Percentiles rank a stretch among this genome's conserved stretches.
Evolutionary conservation across 2,113 vertebrate genomes (phyloP).

Genomic region (Ranitomeya imitator): DNA sequence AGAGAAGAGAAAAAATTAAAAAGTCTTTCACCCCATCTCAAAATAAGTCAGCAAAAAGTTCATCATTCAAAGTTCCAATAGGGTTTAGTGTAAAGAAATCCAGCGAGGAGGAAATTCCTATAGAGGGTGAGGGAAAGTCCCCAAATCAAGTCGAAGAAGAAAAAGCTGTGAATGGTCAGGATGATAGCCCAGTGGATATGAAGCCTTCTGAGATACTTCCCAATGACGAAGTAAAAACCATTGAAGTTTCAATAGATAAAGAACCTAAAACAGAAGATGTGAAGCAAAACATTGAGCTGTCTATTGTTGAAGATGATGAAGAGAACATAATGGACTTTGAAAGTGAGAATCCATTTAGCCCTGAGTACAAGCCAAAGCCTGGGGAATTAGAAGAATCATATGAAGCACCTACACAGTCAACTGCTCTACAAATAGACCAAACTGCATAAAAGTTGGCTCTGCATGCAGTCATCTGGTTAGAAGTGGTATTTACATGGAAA

Average conservation of each 20-base stretch:
- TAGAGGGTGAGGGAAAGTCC: constrained; percentile 63
- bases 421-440: constrained; percentile 73
- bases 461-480: neutral
- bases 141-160: constrained; percentile 48
- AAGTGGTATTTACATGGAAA: neutral
- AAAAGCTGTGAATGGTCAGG: constrained; percentile 58
- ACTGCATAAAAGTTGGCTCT: constrained; percentile 25
- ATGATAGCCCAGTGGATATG: constrained; percentile 65
- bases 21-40: constrained; percentile 87
- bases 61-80: constrained; percentile 87
- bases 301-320: constrained; percentile 74
- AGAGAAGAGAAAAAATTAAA: constrained; percentile 91
- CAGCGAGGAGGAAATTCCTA: constrained; percentile 69
- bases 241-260: constrained; percentile 58
- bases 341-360: constrained; percentile 62
- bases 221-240: constrained; percentile 61
- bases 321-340: constrained; percentile 64
- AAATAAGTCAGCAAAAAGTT: constrained; percentile 83
- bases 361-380: neutral
- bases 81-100: constrained; percentile 83
- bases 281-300: constrained; percentile 73
- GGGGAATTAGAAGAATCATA: constrained; percentile 62
- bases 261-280: constrained; percentile 61
- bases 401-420: constrained; percentile 63
- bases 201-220: constrained; percentile 69